Conservation (phyloP, 2,113 vertebrate species). For the Orthonyx spaldingii region DNA sequence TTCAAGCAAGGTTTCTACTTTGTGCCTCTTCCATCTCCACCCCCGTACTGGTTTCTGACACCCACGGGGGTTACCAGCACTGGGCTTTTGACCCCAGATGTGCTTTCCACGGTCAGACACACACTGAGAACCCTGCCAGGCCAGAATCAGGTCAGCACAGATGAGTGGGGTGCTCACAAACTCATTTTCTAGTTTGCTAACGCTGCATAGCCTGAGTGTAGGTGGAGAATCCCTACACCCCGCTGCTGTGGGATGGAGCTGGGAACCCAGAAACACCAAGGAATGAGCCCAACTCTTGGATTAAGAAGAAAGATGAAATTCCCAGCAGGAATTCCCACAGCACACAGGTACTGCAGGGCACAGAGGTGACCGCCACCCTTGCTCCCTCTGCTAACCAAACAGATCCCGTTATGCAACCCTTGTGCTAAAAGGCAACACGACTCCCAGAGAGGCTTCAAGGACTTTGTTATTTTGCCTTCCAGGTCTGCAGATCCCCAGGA, state of each 20-base stretch:
- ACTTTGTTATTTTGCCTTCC: neutral
- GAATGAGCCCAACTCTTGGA: neutral
- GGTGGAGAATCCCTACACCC: neutral
- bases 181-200: neutral
- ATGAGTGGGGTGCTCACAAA: neutral
- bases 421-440: neutral
- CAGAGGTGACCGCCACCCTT: neutral
- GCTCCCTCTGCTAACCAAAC: neutral
- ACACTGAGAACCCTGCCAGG: neutral
- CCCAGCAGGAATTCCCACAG: neutral
- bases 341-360: neutral
- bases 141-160: neutral
- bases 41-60: neutral
- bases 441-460: neutral
- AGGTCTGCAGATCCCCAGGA: neutral
- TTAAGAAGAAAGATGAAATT: neutral
- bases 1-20: neutral
- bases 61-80: neutral
- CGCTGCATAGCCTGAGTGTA: neutral
- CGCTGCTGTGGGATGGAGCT: neutral
- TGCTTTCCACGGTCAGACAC: neutral
- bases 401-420: conserved; percentile 37
- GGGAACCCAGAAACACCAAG: neutral
- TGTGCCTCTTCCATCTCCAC: neutral
- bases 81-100: neutral